Percentiles rank a stretch among this genome's conserved stretches.
These are phyloP conservation scores for Spongilla lacustris DNA, from an alignment of 37 sponge, comb jelly and placozoan genomes.

Conservation along the genomic window DNA sequence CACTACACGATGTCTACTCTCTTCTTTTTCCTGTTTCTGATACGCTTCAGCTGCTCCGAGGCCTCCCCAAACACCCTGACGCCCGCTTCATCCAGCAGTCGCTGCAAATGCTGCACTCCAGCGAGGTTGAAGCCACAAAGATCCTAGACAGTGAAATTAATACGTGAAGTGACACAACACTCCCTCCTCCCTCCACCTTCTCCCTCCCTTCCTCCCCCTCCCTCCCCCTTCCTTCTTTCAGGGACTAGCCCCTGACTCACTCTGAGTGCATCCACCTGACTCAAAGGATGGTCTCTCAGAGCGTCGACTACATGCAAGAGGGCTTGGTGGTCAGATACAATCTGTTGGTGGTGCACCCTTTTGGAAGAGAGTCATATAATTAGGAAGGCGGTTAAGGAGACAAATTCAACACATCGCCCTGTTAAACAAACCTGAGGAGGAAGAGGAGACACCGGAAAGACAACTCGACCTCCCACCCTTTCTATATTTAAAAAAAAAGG, in stretches of 20 bases:
- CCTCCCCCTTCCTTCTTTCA: no score
- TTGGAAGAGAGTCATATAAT: neutral
- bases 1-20: neutral
- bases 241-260: slow-evolving; percentile 44
- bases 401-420: neutral
- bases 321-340: slow-evolving; percentile 53
- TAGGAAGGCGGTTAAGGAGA: neutral
- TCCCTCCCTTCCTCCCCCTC: no score
- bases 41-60: slow-evolving; percentile 19
- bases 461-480: slow-evolving; percentile 83
- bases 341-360: slow-evolving; percentile 90
- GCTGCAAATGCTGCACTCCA: slow-evolving; percentile 64
- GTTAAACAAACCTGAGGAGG: slow-evolving; percentile 57
- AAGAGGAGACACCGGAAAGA: slow-evolving; percentile 81
- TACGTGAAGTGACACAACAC: neutral
- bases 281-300: slow-evolving; percentile 37
- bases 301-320: slow-evolving; percentile 73
- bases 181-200: no score
- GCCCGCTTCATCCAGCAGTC: slow-evolving; percentile 44
- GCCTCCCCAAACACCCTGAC: slow-evolving; percentile 64
- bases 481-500: slow-evolving; percentile 38
- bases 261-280: slow-evolving; percentile 40
- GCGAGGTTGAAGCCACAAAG: slow-evolving; percentile 87
- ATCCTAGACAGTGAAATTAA: slow-evolving; percentile 56
- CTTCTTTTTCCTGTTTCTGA: slow-evolving; percentile 25